A percentile compares a stretch with the other conserved stretches of the same genome.
Conservation (phyloP, 2,888 invertebrate genomes). For the Callinectes sapidus region DNA sequence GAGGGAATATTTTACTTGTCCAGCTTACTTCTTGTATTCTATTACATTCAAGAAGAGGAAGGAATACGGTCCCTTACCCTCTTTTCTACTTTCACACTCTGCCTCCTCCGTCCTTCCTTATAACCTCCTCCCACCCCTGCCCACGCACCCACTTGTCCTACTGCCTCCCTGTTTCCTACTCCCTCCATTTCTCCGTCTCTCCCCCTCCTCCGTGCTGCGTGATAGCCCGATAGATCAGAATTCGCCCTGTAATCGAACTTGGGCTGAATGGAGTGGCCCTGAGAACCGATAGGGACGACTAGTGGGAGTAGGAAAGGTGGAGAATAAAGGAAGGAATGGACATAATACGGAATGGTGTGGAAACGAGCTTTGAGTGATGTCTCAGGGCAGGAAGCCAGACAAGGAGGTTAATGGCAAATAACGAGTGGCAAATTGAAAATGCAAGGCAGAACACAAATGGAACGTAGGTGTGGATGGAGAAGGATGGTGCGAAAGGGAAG, state of each 20-base stretch:
- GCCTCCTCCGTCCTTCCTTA: neutral
- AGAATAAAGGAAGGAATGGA: neutral
- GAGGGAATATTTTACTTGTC: neutral
- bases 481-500: neutral
- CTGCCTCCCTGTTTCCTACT: neutral
- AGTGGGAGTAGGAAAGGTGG: neutral
- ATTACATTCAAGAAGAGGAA: neutral
- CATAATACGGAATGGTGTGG: slow-evolving; percentile 17
- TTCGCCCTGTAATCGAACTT: slow-evolving; percentile 34
- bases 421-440: slow-evolving; percentile 11
- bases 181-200: slow-evolving; percentile 4
- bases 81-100: neutral
- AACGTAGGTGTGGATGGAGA: neutral
- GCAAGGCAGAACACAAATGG: slow-evolving; percentile 14
- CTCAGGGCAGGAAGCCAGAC: neutral
- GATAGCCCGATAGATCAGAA: slow-evolving; percentile 30
- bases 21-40: neutral
- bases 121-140: neutral
- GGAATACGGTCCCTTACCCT: neutral
- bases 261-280: neutral
- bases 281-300: neutral
- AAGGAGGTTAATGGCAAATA: slow-evolving; percentile 8
- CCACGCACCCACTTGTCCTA: neutral
- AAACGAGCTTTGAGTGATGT: neutral
- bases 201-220: neutral